These are phyloP conservation scores for Lasioglossum pauxillum DNA, from an alignment of 2,888 invertebrate genomes.

Conservation along the genomic window DNA sequence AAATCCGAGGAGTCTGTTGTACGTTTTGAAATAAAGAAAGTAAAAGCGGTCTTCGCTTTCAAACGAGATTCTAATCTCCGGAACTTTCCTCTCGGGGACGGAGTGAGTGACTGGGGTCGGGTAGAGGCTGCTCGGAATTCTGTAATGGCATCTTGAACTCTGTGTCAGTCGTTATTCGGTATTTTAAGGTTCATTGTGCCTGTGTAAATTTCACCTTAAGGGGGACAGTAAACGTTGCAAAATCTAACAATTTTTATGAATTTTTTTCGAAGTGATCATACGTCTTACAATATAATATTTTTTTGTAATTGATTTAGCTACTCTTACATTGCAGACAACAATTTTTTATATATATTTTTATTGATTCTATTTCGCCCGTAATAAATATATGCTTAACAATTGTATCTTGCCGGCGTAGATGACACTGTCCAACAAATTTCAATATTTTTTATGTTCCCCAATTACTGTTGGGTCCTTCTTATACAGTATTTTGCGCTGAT, in stretches of 20 bases:
- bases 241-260: not conserved
- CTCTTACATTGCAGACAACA: too few species aligned
- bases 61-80: conserved; percentile 46
- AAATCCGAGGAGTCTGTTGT: not conserved
- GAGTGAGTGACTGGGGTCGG: not conserved
- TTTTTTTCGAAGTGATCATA: not conserved
- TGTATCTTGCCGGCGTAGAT: too few species aligned
- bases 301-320: not conserved
- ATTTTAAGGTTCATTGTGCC: not conserved
- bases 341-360: too few species aligned
- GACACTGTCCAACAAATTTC: too few species aligned
- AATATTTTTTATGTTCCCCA: too few species aligned
- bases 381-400: too few species aligned
- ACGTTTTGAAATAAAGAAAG: conserved; percentile 50
- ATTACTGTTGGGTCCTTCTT: too few species aligned
- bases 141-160: conserved; percentile 8
- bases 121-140: not conserved
- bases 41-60: conserved; percentile 45
- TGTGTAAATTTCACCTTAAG: not conserved
- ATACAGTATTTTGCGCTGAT: too few species aligned
- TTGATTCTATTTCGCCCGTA: too few species aligned
- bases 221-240: not conserved
- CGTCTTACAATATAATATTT: not conserved
- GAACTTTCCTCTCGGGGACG: conserved; percentile 35
- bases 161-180: not conserved